Evolutionary conservation across 1,140 invertebrate species (phyloP).

Genomic region (Drosophila malerkotliana): DNA sequence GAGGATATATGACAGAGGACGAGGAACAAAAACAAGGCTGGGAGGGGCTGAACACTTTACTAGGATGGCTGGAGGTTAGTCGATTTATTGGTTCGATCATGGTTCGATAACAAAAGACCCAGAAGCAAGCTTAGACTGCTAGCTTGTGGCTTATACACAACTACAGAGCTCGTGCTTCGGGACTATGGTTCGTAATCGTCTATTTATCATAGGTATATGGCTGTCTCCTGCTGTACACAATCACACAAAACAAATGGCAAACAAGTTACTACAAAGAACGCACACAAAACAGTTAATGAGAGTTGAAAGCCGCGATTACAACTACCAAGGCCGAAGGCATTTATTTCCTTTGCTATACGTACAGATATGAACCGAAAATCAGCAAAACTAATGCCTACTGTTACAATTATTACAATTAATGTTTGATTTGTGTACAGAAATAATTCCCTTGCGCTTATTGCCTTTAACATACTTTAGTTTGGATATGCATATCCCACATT

Average conservation of each 20-base stretch:
- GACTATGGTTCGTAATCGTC: constrained; percentile 1
- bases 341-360: not conserved
- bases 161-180: not conserved
- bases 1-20: constrained; percentile 15
- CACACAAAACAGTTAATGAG: constrained; percentile 2
- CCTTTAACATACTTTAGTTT: constrained; percentile 31
- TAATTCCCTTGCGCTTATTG: constrained; percentile 29
- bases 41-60: no score
- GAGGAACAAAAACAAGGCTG: constrained; percentile 13
- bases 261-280: constrained; percentile 42
- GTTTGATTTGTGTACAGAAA: constrained; percentile 50
- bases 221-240: constrained; percentile 15
- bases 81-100: no score
- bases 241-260: constrained; percentile 44
- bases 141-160: not conserved
- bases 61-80: no score
- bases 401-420: constrained; percentile 32
- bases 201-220: constrained; percentile 25
- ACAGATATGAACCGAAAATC: constrained; percentile 11
- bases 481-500: constrained; percentile 21
- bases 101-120: not conserved
- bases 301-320: not conserved
- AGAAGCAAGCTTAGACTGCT: not conserved
- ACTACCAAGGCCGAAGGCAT: not conserved
- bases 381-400: constrained; percentile 24